A percentile compares a stretch with the other conserved stretches of the same genome.
These are phyloP conservation scores for Sinocyclocheilus grahami DNA, from an alignment of 2,113 vertebrate species.

Conservation along the genomic window DNA sequence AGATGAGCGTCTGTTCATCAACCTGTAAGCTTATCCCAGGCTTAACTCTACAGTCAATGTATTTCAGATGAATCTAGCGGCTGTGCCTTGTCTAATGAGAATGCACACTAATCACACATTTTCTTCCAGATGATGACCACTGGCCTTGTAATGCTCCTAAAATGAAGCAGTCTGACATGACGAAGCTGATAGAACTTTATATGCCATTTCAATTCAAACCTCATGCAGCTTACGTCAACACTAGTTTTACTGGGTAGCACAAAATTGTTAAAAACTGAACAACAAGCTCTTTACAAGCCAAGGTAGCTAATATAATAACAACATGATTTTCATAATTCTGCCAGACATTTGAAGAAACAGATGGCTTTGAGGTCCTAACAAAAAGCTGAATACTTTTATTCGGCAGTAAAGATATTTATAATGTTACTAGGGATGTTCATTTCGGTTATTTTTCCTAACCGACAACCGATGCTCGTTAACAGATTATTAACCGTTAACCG, in stretches of 20 bases:
- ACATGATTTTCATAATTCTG: background rate
- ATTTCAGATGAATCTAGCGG: background rate
- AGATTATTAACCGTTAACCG: too few relatives aligned
- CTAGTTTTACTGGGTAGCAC: too few relatives aligned
- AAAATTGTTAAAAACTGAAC: background rate
- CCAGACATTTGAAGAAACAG: background rate
- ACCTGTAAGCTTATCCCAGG: background rate
- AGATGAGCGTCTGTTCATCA: slow-evolving; percentile 16
- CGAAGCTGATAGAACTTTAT: background rate
- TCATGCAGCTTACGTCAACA: background rate
- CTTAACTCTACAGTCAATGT: slow-evolving; percentile 4
- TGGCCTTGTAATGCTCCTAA: background rate
- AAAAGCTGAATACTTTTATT: background rate
- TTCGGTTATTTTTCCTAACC: too few relatives aligned
- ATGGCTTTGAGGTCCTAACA: background rate
- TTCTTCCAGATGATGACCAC: slow-evolving; percentile 23
- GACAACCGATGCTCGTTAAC: too few relatives aligned
- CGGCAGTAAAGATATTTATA: background rate
- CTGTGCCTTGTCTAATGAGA: background rate
- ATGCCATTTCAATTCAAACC: background rate
- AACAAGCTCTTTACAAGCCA: background rate
- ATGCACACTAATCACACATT: background rate
- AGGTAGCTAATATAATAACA: background rate
- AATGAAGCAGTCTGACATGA: background rate
- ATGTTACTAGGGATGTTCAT: background rate